phyloP scores from a whole-genome alignment of 92 coral and sea anemone species.

The Parazoanthus swiftii region DNA sequence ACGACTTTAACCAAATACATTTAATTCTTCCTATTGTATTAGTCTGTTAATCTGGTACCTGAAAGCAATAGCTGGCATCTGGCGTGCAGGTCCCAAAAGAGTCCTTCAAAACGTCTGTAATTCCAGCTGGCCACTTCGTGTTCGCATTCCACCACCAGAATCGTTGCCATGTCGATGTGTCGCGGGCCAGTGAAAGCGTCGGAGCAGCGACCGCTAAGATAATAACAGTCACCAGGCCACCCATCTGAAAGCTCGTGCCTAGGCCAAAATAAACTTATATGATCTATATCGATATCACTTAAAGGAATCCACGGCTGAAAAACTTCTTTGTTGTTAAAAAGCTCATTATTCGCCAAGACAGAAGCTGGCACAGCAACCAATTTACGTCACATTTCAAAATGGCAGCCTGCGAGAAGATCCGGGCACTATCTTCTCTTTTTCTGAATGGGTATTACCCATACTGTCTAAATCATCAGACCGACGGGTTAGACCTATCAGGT shows the following conservation, averaged over 20 bases:
- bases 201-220: background rate
- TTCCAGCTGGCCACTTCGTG: slow-evolving; percentile 63
- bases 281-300: background rate
- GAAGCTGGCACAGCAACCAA: too few species aligned
- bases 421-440: too few species aligned
- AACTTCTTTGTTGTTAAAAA: too few species aligned
- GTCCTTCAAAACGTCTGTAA: slow-evolving; percentile 62
- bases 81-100: slow-evolving; percentile 55
- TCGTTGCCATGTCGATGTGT: slow-evolving; percentile 64
- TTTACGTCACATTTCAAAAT: too few species aligned
- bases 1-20: too few species aligned
- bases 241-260: background rate
- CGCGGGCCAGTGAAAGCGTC: slow-evolving; percentile 18
- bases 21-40: too few species aligned
- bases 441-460: too few species aligned
- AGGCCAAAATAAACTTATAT: background rate
- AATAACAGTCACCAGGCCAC: background rate
- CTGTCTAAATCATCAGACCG: too few species aligned
- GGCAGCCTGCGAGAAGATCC: too few species aligned
- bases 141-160: slow-evolving; percentile 80
- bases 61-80: slow-evolving; percentile 52
- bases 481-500: too few species aligned
- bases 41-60: background rate
- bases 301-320: too few species aligned
- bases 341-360: too few species aligned